Conservation (phyloP, 2,888 invertebrate genomes). For the Autographa pulchrina region DNA sequence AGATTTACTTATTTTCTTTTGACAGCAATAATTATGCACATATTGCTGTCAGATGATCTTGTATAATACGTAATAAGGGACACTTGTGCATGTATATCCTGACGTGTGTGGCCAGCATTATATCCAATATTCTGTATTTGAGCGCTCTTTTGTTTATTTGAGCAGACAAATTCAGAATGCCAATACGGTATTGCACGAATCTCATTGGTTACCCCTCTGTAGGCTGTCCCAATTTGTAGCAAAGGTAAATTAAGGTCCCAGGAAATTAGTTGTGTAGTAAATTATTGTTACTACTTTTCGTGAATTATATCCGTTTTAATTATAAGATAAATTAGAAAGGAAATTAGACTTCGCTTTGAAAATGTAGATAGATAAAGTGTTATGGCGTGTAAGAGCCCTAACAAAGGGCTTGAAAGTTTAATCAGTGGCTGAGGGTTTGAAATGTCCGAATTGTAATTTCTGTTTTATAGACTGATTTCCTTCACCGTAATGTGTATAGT, state of each 20-base stretch:
- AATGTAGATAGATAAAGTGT: not conserved
- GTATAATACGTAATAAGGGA: too few species aligned
- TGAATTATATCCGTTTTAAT: conserved; percentile 34
- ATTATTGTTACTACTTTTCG: conserved; percentile 43
- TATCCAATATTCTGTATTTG: conserved; percentile 9
- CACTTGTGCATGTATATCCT: too few species aligned
- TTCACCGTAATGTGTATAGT: too few species aligned
- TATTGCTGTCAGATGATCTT: not conserved
- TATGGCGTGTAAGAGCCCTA: not conserved
- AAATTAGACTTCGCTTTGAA: conserved; percentile 31
- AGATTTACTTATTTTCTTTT: too few species aligned
- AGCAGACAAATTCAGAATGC: conserved; percentile 31
- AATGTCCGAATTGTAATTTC: not conserved
- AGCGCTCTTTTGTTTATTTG: conserved; percentile 33
- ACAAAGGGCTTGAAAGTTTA: conserved; percentile 4
- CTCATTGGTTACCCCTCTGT: conserved; percentile 35
- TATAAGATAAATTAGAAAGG: conserved; percentile 20
- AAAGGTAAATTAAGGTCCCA: conserved; percentile 45
- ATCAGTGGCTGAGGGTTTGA: not conserved
- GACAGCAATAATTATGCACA: too few species aligned
- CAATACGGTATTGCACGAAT: conserved; percentile 32
- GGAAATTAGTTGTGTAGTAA: conserved; percentile 51
- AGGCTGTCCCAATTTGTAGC: conserved; percentile 42
- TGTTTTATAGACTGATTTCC: too few species aligned
- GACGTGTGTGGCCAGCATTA: too few species aligned